These are phyloP conservation scores for Allophyes oxyacanthae DNA, from an alignment of 2,888 invertebrate genomes.

Conservation along the genomic window DNA sequence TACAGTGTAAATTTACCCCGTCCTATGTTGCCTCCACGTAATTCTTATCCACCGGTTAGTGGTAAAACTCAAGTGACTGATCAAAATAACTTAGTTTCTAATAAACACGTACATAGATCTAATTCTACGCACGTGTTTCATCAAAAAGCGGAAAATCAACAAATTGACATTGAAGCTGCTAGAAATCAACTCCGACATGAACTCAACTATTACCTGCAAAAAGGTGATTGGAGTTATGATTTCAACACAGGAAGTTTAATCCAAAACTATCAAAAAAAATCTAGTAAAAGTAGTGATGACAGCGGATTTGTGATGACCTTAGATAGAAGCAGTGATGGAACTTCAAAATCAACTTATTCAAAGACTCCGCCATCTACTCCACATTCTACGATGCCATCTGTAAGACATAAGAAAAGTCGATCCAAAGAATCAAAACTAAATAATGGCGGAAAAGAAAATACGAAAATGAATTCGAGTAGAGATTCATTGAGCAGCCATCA, in stretches of 20 bases:
- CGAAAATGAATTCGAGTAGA: constrained; percentile 84
- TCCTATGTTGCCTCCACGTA: constrained; percentile 90
- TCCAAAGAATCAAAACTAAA: constrained; percentile 85
- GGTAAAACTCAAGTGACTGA: constrained; percentile 88
- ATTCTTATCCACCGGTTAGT: constrained; percentile 90
- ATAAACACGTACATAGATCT: constrained; percentile 90
- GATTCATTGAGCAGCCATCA: constrained; percentile 87
- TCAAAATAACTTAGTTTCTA: constrained; percentile 84
- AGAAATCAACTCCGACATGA: constrained; percentile 85
- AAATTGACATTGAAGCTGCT: constrained; percentile 83
- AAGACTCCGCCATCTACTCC: constrained; percentile 86
- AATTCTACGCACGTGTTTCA: constrained; percentile 90
- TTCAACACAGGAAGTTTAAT: constrained; percentile 85
- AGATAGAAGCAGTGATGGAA: constrained; percentile 86
- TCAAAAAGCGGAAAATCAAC: constrained; percentile 80
- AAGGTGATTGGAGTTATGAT: constrained; percentile 87
- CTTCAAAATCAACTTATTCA: constrained; percentile 85
- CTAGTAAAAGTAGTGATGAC: constrained; percentile 86
- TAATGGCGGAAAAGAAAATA: constrained; percentile 76
- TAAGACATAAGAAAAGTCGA: constrained; percentile 84
- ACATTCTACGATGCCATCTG: constrained; percentile 83
- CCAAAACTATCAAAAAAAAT: constrained; percentile 87
- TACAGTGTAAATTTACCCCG: constrained; percentile 89
- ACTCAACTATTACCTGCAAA: constrained; percentile 85
- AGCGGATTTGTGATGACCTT: constrained; percentile 87